Conservation (phyloP, 2,888 invertebrate genomes). For the Drosophila diplacantha region DNA sequence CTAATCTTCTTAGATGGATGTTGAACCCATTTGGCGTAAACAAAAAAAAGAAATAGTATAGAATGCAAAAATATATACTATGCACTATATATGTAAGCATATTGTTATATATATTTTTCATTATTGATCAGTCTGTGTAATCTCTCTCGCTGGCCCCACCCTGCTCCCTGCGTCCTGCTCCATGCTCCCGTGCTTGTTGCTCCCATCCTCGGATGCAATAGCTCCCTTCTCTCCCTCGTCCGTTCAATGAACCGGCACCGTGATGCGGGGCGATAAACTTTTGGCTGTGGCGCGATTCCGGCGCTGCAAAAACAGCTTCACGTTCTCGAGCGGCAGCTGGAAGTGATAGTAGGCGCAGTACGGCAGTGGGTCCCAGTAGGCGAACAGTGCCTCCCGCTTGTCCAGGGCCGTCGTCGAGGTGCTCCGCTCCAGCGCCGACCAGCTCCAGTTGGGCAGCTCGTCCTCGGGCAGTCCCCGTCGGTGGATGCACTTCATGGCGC, state of each 20-base stretch:
- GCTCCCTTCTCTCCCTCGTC: slow-evolving; percentile 8
- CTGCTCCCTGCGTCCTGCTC: slow-evolving; percentile 19
- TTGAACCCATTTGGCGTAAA: slow-evolving; percentile 68
- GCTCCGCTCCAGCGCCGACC: slow-evolving; percentile 70
- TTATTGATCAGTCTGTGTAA: slow-evolving; percentile 69
- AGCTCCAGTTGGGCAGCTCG: slow-evolving; percentile 65
- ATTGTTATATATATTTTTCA: slow-evolving; percentile 25
- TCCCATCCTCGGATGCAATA: slow-evolving; percentile 35
- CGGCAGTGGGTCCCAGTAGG: slow-evolving; percentile 91
- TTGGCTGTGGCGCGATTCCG: slow-evolving; percentile 71
- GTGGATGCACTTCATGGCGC: slow-evolving; percentile 80
- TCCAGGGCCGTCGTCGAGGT: slow-evolving; percentile 80
- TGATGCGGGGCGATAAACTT: slow-evolving; percentile 71
- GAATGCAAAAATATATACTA: slow-evolving; percentile 33
- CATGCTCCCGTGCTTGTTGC: slow-evolving; percentile 27
- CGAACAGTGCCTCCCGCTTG: slow-evolving; percentile 88
- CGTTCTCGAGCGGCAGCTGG: slow-evolving; percentile 83
- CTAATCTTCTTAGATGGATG: slow-evolving; percentile 68
- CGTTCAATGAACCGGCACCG: slow-evolving; percentile 73
- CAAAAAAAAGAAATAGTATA: slow-evolving; percentile 49
- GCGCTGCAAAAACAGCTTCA: slow-evolving; percentile 80
- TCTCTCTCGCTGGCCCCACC: slow-evolving; percentile 59
- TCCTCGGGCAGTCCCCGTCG: slow-evolving; percentile 78
- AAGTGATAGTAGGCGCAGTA: slow-evolving; percentile 92
- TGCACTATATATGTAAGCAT: slow-evolving; percentile 20